Base-by-base conservation (phyloP, 1,140 invertebrate species). In the Psix sp. region DNA sequence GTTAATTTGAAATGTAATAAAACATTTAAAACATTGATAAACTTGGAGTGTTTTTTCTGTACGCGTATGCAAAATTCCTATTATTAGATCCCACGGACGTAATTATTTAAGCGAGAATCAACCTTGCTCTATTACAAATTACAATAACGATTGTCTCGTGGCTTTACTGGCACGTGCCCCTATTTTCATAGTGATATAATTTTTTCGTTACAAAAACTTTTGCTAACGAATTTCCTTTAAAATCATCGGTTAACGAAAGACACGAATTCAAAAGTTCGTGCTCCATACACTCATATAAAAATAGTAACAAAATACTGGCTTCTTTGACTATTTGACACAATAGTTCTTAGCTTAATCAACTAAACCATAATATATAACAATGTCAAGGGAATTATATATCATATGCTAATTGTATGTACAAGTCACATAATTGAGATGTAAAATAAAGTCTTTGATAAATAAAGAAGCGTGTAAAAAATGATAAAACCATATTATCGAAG, bases 1-100 rank as follows among this genome's bases (percentile, higher is more conserved):
- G 46, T 48, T 63, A 40, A 71, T 63, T 63, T 62, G 18, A 62
- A 62, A 31, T 14, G 5, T 43, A 38, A 57, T 54, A 60, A 71
- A 62, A 71, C 49, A 71, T 71, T 63, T 63, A 46, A 71, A 63
- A 43, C 49, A 63, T 63, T 71, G 42, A 51, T 46, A 60, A 60
- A 54, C 17, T 18, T 17, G 49, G 1, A n/a, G 56, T 48, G 33
- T 24, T 59, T 60, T 35, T 21, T 35, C 35, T 21, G 16, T 14
- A 1, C 16, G 2, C 13, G 5, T 7, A 13, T 1, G 13, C 6
- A 11, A 10, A 5, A 35, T 35, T 35, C 33, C 33, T 35, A 35
- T 13, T 11, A 13, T 13, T 14, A 13, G 10, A 13, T 10, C 6
- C 13, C 17, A 31, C 18, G 20, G 1, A 11, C 20, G 14, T 5